Evolutionary conservation across 2,113 vertebrate genomes (phyloP), one percentile per base, ranked within the genome.

Genomic region (Oceanites oceanicus): DNA sequence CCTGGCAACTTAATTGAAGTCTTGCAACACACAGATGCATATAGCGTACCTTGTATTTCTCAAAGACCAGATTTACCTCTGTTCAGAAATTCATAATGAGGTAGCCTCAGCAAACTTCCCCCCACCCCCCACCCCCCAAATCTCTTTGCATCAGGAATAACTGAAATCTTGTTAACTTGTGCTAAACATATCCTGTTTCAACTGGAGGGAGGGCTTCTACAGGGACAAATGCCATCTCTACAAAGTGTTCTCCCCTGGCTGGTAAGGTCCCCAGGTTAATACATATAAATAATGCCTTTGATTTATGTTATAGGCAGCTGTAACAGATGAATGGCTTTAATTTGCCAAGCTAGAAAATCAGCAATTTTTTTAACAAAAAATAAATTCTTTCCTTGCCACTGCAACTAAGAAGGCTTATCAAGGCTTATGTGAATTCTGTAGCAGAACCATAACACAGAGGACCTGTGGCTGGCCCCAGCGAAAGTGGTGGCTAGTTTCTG

Each of bases 311-410:
- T 15, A 86, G 77, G 71, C 81, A 94, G 71, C 71, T 90, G 55
- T 76, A 94, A 42, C 40, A 96, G 88, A 91, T 86, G 42, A 96
- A 95, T 86, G 61, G 23, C 40, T 90, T 88, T 91, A 81, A 92
- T 94, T 94, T 92, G 68, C 61, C 40, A 90, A 90, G 66, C 29
- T 78, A 92, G 66, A 81, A 90, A 76, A 91, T 70, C 56, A 89
- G 20, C 42, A 68, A 68, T 67, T 73, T 80, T 91, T 78, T 77
- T 23, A 40, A 63, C 20, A 74, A 71, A 78, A 83, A 92, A 58
- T 6, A 71, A 70, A 70, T 45, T 45, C 25, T 65, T 92, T 88
- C 59, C 45, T 85, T 91, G 52, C 55, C 32, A 6, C 45, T 77
- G 56, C 61, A 91, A 40, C 44, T 49, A n/a, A 75, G 61, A 80